phyloP scores from a whole-genome alignment of 2,888 invertebrate genomes.

The Sarcophaga caerulescens region DNA sequence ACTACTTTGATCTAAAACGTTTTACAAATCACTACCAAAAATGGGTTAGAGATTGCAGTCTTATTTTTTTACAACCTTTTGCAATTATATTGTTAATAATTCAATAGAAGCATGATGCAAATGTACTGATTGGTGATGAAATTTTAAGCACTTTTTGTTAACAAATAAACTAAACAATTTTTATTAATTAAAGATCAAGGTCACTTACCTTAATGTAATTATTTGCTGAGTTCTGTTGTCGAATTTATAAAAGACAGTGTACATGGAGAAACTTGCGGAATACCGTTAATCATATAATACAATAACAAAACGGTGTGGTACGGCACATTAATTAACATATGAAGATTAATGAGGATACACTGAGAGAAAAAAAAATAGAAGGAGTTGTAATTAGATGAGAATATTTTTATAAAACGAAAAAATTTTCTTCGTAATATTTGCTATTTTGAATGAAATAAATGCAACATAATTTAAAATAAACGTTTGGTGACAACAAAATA shows the following conservation, averaged over 20 bases:
- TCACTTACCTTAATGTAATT: constrained; percentile 59
- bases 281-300: constrained; percentile 50
- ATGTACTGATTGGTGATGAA: too few relatives aligned
- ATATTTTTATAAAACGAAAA: background rate
- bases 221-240: constrained; percentile 61
- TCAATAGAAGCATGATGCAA: background rate
- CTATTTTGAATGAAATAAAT: constrained; percentile 16
- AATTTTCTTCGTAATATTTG: background rate
- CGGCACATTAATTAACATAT: constrained; percentile 31
- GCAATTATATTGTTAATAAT: background rate
- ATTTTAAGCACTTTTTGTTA: too few relatives aligned
- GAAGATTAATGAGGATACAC: constrained; percentile 23
- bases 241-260: constrained; percentile 62
- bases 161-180: too few relatives aligned
- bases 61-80: too few relatives aligned
- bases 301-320: background rate
- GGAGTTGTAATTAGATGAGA: background rate
- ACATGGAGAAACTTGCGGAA: constrained; percentile 61
- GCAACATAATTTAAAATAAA: background rate
- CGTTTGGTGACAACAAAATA: constrained; percentile 33
- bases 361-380: background rate
- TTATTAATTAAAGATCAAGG: background rate
- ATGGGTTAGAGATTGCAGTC: too few relatives aligned
- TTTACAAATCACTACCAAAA: too few relatives aligned
- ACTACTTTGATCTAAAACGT: too few relatives aligned